A percentile compares a stretch with the other conserved stretches of the same genome.
Conservation (phyloP, 2,797 vertebrate genomes). For the Alectoris magna region DNA sequence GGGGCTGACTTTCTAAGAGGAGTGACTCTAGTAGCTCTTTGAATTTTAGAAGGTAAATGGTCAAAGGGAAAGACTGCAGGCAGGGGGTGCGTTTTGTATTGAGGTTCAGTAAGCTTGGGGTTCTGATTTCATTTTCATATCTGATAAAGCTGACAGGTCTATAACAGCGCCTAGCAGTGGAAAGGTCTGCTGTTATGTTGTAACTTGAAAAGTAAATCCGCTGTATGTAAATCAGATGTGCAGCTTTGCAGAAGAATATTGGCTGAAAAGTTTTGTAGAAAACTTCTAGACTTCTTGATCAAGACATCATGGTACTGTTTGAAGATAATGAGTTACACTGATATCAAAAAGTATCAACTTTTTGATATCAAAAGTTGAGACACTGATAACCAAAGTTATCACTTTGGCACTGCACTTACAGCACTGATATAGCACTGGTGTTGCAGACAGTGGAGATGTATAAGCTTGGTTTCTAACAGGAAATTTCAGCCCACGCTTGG, state of each 20-base stretch:
- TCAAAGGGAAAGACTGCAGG: background rate
- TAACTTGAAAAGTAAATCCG: background rate
- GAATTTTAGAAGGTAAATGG: background rate
- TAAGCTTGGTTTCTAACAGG: background rate
- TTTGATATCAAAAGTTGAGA: no score
- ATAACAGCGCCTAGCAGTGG: background rate
- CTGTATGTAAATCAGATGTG: background rate
- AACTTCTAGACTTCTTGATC: background rate
- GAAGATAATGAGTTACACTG: background rate
- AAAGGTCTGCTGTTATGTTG: background rate
- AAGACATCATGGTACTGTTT: background rate
- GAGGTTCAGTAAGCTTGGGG: background rate
- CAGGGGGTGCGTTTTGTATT: fast-evolving
- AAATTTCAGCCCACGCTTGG: background rate
- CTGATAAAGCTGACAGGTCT: background rate
- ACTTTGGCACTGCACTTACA: fast-evolving
- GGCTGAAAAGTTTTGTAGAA: background rate
- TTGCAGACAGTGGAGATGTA: background rate
- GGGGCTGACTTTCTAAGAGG: background rate
- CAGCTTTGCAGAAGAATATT: background rate
- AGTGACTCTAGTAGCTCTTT: background rate
- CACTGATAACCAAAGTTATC: no score
- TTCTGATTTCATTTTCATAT: background rate
- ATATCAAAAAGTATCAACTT: background rate
- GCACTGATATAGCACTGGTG: fast-evolving